Evolutionary conservation across 2,797 vertebrate species (phyloP), one percentile per base, ranked within the genome.

Genomic region (Corythornis leucogaster): DNA sequence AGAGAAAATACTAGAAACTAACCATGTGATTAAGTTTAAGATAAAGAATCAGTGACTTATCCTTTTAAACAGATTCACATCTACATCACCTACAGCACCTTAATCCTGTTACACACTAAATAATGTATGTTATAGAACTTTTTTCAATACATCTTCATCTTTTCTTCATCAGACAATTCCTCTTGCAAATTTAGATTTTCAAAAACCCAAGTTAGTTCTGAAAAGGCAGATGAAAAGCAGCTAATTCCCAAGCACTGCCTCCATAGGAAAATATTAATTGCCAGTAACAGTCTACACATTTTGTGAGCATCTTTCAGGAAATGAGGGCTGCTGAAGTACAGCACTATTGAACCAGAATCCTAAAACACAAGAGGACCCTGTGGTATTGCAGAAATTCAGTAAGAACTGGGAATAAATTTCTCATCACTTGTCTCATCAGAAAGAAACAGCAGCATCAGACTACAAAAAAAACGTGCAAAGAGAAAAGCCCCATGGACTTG

Each of bases 401-500:
- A n/a, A 70, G 33, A 90, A 75, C 16, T 31, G n/a, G 45, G 42
- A 89, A 91, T 55, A 85, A 94, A 42, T 28, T 85, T 92, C 92
- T 83, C 58, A 69, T 86, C 67, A 59, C 50, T 81, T 19, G 13
- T 78, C 59, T 68, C 28, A 83, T 76, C 80, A 92, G 73, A 90
- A 75, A 62, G 38, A 31, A 90, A 61, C 2, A 67, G 38, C 63
- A 76, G 61, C 46, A 80, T 17, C 12, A 85, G 51, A 80, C 46
- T 74, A 79, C 18, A 53, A 69, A 77, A 76, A 80, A 80, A 80
- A 74, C 4, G 9, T 1, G 0, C 24, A 8, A 54, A 87, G 54
- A 84, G 45, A 43, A 94, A 91, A 90, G 57, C 87, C 75, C 81
- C 31, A 80, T 0, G 8, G 86, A 84, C 62, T 68, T 85, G 86